These are phyloP conservation scores for Probosciger aterrimus DNA, from an alignment of 2,113 vertebrate species.

Conservation along the genomic window DNA sequence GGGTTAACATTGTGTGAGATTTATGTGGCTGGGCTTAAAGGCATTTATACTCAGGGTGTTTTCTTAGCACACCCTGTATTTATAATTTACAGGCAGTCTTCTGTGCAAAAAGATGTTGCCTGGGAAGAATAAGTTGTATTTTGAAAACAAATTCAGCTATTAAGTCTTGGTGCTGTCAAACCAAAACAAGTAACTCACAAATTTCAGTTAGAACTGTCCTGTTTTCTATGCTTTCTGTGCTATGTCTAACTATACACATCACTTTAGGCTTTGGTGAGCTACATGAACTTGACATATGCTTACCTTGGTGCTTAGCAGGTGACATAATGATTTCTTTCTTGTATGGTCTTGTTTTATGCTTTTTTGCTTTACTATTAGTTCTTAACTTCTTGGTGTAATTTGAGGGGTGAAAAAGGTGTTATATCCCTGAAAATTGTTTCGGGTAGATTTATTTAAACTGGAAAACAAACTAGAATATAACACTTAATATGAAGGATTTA, in stretches of 20 bases:
- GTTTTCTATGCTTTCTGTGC: background rate
- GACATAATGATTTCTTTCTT: background rate
- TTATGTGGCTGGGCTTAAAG: background rate
- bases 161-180: background rate
- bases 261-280: background rate
- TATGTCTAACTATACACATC: background rate
- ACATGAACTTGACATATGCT: background rate
- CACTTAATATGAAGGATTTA: background rate
- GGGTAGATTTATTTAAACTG: background rate
- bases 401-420: rapidly evolving
- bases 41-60: background rate
- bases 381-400: background rate
- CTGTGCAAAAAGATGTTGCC: background rate
- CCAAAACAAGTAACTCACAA: background rate
- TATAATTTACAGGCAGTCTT: background rate
- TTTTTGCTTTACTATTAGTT: background rate
- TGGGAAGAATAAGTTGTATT: background rate
- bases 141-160: background rate
- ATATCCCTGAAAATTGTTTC: background rate
- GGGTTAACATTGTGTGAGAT: background rate
- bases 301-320: background rate
- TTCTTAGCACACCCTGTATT: background rate
- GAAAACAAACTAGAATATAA: background rate
- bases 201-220: background rate
- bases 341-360: background rate